Percentiles rank a stretch among this genome's conserved stretches.
phyloP scores from a whole-genome alignment of 2,797 vertebrate species.

The Dicrostonyx torquatus region DNA sequence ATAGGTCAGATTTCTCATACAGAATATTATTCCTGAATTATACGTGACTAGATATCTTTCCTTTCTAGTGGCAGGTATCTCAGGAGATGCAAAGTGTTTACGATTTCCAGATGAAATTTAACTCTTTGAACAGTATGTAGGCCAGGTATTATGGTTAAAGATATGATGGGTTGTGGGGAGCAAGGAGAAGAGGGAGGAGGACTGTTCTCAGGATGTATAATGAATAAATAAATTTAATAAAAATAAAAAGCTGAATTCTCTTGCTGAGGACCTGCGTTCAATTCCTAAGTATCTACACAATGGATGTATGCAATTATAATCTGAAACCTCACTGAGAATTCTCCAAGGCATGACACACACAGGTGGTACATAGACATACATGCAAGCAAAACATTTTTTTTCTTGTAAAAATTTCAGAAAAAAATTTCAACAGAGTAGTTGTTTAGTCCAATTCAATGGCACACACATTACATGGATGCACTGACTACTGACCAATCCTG shows the following conservation, averaged over 20 bases:
- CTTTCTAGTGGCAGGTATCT: not conserved
- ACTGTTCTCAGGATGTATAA: not conserved
- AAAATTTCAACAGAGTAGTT: not conserved
- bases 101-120: not conserved
- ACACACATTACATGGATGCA: not conserved
- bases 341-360: not conserved
- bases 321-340: not conserved
- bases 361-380: not conserved
- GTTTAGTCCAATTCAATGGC: not conserved
- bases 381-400: not conserved
- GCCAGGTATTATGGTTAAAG: not conserved
- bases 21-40: not conserved
- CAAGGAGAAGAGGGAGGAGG: not conserved
- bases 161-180: not conserved
- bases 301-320: not conserved
- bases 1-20: not conserved
- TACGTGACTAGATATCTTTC: not conserved
- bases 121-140: not conserved
- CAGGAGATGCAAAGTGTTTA: not conserved
- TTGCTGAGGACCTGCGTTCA: not conserved
- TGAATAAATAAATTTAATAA: not conserved
- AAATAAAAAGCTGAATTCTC: not conserved
- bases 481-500: not conserved
- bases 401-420: not conserved
- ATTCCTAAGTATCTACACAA: not conserved